Conservation (phyloP, 1,140 invertebrate species). For the Mercenaria mercenaria region DNA sequence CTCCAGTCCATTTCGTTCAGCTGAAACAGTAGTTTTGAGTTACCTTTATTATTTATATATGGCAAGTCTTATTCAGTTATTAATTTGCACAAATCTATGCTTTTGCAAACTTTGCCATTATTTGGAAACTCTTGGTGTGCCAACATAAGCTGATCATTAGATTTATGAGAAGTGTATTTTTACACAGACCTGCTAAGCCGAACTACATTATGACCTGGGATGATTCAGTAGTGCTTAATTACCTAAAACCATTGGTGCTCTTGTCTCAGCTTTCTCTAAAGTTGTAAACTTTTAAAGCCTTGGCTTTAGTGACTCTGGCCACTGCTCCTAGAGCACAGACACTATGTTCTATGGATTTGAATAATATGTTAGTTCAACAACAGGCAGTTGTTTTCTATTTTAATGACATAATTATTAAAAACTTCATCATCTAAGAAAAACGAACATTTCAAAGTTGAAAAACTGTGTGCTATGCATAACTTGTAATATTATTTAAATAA, state of each 20-base stretch:
- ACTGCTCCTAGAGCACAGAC: conserved; percentile 13
- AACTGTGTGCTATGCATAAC: too few species aligned
- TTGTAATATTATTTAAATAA: too few species aligned
- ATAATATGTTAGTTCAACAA: not conserved
- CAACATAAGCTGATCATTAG: conserved; percentile 18
- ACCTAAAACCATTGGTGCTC: conserved; percentile 34
- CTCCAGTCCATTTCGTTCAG: not conserved
- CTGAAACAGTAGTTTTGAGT: conserved; percentile 3
- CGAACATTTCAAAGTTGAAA: too few species aligned
- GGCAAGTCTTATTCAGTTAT: not conserved
- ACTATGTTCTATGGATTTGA: not conserved
- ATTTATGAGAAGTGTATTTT: conserved; percentile 68
- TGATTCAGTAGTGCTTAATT: conserved; percentile 64
- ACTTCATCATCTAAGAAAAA: not conserved
- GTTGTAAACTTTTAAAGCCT: conserved; percentile 6
- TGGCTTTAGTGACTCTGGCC: not conserved
- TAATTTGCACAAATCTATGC: conserved; percentile 7
- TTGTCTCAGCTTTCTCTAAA: conserved; percentile 33
- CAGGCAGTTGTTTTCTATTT: not conserved
- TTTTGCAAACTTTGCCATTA: conserved; percentile 47
- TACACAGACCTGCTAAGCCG: conserved; percentile 53
- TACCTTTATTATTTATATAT: conserved; percentile 14
- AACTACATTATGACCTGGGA: conserved; percentile 63
- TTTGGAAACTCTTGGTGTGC: not conserved
- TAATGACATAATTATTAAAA: not conserved